Evolutionary conservation across 2,888 invertebrate genomes (phyloP), one percentile per base, ranked within the genome.

Genomic region (Drosophila niveifrons): DNA sequence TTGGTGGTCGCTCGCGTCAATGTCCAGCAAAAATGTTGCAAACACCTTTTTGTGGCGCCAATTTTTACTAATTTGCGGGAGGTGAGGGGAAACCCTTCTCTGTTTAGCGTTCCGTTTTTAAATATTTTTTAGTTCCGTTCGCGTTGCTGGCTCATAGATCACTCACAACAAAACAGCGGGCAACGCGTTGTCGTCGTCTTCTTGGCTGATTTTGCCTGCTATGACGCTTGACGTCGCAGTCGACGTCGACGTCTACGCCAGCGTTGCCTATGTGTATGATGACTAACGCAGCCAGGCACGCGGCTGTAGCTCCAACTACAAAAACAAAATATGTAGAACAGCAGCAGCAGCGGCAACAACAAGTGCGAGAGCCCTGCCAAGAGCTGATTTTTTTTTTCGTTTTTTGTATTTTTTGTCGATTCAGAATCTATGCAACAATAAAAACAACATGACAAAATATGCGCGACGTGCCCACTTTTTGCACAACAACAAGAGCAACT

Each of bases 401-500:
- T 55, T 51, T 46, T 55, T 15, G 28, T 10, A 55, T 47, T 66
- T 70, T 71, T 59, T 71, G 53, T 61, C 66, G 68, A 67, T 87
- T 70, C 64, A 59, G 58, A 78, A 80, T 84, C 86, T 83, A 83
- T 88, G 80, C 75, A 77, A 57, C 63, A 80, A 23, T 23, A 23
- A 23, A 23, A 23, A 58, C 66, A 84, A 65, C 39, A 70, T 68
- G 52, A 58, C 68, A 79, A 88, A 80, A 87, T 84, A 89, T 82
- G 85, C 81, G 61, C 89, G 85, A 86, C 85, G 85, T 89, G 85
- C 85, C 85, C 89, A 85, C 85, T 86, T 85, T 85, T 82, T 84
- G 51, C 69, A 57, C 71, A 64, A 70, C 76, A 70, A 81, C 77
- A 82, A 82, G 65, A 67, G 50, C 75, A 77, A 75, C 39, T 66